Base-by-base conservation (phyloP, 2,888 invertebrate species). In the Trimorus sp. region DNA sequence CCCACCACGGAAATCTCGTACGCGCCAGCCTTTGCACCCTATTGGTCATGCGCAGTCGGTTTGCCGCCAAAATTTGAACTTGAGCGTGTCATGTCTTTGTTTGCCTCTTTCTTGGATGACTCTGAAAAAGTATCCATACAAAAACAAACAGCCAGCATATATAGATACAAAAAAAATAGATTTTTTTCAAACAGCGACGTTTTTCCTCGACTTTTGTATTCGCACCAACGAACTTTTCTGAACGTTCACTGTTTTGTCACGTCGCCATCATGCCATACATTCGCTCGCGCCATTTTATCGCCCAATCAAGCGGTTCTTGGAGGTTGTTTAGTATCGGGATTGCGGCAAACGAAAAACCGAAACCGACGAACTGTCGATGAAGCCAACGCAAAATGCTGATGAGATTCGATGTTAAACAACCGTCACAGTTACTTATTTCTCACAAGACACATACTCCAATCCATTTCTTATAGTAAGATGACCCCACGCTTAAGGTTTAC, bases 391-490 rank as follows among this genome's bases (percentile, higher is more conserved):
- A 7, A 38, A 65, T 49, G 51, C 15, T 53, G 63, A 74, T 68
- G 74, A 79, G 82, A 80, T 84, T 81, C 84, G 84, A 85, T 84
- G 84, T 82, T 85, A 86, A 87, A 83, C 85, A 79, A 85, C 79
- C 83, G 73, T 82, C 78, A 82, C 83, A 62, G 79, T 83, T 80
- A 73, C 75, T 84, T 74, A 69, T 74, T 84, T 84, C 85, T 86
- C 85, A 87, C 86, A 85, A 86, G 85, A 83, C 84, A 83, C 79
- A 87, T 85, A 86, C 86, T 90, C 88, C 89, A 90, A 91, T 91
- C 91, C 90, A 90, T 87, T 90, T 90, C 91, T 91, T 91, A 91
- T 91, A 91, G 91, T 91, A 91, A 91, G 91, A 91, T 91, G 82
- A 85, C 84, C 84, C 83, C 56, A 71, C 85, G 85, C 86, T 86